A percentile compares a stretch with the other conserved stretches of the same genome.
Evolutionary conservation across 2,888 invertebrate species (phyloP).

Genomic region (Aleiodes testaceus): DNA sequence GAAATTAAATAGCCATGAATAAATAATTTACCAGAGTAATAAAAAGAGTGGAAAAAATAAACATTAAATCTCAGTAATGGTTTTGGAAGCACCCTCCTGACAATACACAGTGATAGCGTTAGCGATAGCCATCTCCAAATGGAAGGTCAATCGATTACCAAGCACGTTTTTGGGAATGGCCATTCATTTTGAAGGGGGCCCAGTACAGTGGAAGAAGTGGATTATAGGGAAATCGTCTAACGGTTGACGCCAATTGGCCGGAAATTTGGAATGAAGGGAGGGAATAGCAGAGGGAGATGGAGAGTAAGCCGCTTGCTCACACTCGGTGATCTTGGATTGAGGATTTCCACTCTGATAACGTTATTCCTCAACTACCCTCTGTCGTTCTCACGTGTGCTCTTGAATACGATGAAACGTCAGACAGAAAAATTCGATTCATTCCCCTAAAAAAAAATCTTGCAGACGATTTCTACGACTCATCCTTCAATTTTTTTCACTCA

Average conservation of each 20-base stretch:
- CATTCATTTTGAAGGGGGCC: not conserved
- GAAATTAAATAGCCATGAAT: not conserved
- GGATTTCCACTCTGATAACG: too few species aligned
- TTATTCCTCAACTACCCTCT: not conserved
- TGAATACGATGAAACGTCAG: not conserved
- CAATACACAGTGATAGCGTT: not conserved
- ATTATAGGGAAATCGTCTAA: conserved; percentile 4
- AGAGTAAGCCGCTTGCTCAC: not conserved
- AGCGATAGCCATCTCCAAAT: conserved; percentile 16
- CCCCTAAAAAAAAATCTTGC: not conserved
- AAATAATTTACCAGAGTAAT: not conserved
- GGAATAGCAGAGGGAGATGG: too few species aligned
- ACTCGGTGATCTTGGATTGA: conserved; percentile 4
- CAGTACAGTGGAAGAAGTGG: not conserved
- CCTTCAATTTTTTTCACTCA: conserved; percentile 10
- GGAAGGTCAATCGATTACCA: conserved; percentile 6
- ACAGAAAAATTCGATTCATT: conserved; percentile 22
- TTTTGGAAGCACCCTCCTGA: conserved; percentile 8
- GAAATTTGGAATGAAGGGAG: conserved; percentile 7
- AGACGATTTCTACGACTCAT: conserved; percentile 5
- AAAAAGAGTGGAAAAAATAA: not conserved
- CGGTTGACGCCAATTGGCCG: conserved; percentile 12
- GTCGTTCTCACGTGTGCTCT: not conserved
- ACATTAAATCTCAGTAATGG: conserved; percentile 25
- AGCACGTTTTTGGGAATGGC: conserved; percentile 14